phyloP scores from a whole-genome alignment of 1,140 invertebrate species.

The Penaeus chinensis region DNA sequence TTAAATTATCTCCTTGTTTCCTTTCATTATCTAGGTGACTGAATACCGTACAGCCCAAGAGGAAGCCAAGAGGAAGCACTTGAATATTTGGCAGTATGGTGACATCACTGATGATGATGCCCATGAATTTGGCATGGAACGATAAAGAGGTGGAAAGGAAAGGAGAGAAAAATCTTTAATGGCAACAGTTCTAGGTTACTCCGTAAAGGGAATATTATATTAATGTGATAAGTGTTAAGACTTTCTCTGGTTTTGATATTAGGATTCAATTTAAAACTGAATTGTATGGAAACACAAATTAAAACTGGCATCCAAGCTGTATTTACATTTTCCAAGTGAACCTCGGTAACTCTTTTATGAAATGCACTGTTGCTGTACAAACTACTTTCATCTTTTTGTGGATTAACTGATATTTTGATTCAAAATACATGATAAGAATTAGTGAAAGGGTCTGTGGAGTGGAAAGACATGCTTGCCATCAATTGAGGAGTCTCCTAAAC shows the following conservation, averaged over 20 bases:
- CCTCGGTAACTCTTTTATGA: neutral
- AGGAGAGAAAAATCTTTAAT: too few relatives aligned
- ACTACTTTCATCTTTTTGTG: too few relatives aligned
- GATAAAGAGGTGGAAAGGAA: conserved; percentile 49
- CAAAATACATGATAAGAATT: too few relatives aligned
- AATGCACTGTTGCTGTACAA: too few relatives aligned
- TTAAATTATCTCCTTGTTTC: neutral
- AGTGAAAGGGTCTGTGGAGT: too few relatives aligned
- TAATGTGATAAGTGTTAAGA: conserved; percentile 58
- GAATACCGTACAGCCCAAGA: conserved; percentile 89
- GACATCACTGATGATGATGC: conserved; percentile 96
- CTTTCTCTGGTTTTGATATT: conserved; percentile 54
- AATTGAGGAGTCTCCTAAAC: too few relatives aligned
- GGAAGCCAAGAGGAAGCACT: conserved; percentile 83
- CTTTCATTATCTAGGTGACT: conserved; percentile 72
- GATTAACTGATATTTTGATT: too few relatives aligned
- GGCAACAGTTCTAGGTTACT: too few relatives aligned
- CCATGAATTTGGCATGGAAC: conserved; percentile 80
- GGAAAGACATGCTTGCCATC: too few relatives aligned
- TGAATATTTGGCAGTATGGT: conserved; percentile 94
- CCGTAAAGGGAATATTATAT: conserved; percentile 27
- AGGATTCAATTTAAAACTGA: conserved; percentile 52
- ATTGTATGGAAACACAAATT: conserved; percentile 29
- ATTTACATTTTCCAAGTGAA: conserved; percentile 34
- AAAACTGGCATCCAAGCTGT: conserved; percentile 9